A percentile compares a stretch with the other conserved stretches of the same genome.
These are phyloP conservation scores for Protodeltote pygarga DNA, from an alignment of 2,888 invertebrate genomes.

Conservation along the genomic window DNA sequence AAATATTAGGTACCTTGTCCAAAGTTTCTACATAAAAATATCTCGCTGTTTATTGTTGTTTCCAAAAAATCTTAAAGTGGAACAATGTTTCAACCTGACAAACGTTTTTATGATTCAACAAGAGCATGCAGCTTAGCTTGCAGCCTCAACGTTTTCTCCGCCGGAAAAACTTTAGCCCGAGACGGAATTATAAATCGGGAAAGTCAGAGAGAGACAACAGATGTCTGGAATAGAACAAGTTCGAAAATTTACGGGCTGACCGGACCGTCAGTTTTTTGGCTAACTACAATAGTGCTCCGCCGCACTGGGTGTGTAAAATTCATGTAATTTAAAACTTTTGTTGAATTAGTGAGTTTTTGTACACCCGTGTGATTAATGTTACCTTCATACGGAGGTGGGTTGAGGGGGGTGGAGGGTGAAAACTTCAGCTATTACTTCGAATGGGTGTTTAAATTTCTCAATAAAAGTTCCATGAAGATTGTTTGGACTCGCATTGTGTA, in stretches of 20 bases:
- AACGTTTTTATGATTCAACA: constrained; percentile 42
- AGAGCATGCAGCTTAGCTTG: constrained; percentile 38
- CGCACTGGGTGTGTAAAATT: constrained; percentile 61
- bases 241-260: constrained; percentile 60
- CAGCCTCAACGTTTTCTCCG: constrained; percentile 40
- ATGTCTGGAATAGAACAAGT: constrained; percentile 65
- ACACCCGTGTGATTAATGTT: constrained; percentile 60
- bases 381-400: constrained; percentile 46
- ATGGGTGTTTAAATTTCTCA: constrained; percentile 76
- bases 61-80: constrained; percentile 38
- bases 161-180: constrained; percentile 45
- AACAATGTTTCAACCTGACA: constrained; percentile 38
- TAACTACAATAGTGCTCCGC: constrained; percentile 50
- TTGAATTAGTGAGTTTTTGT: constrained; percentile 63
- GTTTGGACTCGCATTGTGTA: constrained; percentile 63
- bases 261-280: constrained; percentile 62
- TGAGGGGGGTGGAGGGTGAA: constrained; percentile 24
- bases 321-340: constrained; percentile 64
- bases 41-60: constrained; percentile 31
- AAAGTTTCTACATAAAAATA: constrained; percentile 20
- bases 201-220: constrained; percentile 56
- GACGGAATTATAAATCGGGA: constrained; percentile 49
- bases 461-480: constrained; percentile 66
- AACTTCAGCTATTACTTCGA: constrained; percentile 75
- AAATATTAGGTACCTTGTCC: constrained; percentile 12